phyloP scores from a whole-genome alignment of 2,113 vertebrate genomes.

The Thymallus thymallus region DNA sequence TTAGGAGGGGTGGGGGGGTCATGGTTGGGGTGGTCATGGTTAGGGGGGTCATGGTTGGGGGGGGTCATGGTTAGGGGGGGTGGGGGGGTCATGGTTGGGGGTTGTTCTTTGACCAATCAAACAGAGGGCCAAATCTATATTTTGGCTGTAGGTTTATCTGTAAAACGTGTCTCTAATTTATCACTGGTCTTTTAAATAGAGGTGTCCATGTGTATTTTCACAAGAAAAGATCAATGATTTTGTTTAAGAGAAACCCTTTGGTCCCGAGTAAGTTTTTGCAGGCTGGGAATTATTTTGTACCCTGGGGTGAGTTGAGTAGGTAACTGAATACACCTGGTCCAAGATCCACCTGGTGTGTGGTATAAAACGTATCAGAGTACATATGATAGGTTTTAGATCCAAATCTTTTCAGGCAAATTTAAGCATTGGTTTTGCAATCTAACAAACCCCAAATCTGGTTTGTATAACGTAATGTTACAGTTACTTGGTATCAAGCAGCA shows the following conservation, averaged over 20 bases:
- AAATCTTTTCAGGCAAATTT: background rate
- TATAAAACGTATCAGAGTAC: background rate
- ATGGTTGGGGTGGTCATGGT: no score
- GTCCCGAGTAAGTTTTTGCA: slow-evolving; percentile 18
- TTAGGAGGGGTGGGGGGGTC: no score
- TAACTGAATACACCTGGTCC: background rate
- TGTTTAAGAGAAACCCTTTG: slow-evolving; percentile 1
- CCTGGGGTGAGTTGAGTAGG: background rate
- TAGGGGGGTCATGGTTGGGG: no score
- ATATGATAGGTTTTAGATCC: background rate
- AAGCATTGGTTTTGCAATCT: background rate
- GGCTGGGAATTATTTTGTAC: slow-evolving; percentile 1
- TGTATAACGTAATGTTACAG: background rate
- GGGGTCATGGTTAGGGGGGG: no score
- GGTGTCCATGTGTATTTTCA: slow-evolving; percentile 40
- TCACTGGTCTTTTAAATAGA: slow-evolving; percentile 39
- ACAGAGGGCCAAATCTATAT: slow-evolving; percentile 43
- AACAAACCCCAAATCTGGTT: background rate
- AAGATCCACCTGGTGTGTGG: background rate
- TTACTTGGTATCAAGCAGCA: background rate
- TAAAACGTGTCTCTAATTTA: slow-evolving; percentile 40
- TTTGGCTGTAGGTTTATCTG: slow-evolving; percentile 56
- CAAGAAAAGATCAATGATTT: slow-evolving; percentile 52
- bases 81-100: no score
- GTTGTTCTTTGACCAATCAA: slow-evolving; percentile 3